Base-by-base conservation (phyloP, 1,140 invertebrate genomes). In the Medauroidea extradentata region DNA sequence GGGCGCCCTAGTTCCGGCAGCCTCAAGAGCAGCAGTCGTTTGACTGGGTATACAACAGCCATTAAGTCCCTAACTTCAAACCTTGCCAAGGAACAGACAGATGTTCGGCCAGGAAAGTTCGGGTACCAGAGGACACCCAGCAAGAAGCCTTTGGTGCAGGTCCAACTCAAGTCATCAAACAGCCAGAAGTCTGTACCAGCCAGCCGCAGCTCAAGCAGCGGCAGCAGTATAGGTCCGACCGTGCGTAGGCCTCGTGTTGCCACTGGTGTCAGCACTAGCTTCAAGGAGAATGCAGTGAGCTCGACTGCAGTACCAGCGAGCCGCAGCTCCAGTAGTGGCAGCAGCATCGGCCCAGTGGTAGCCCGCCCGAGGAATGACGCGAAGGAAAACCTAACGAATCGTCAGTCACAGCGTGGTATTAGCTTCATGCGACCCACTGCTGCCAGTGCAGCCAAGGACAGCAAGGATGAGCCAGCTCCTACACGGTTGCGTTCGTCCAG, bases 271-370 rank as follows among this genome's bases (percentile, higher is more conserved):
- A 77, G 27, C 62, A 75, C 59, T 43, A 69, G 51, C 63, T 74
- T 60, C 56, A 78, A 75, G 50, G 77, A 78, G 50, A 71, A 72
- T 41, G 60, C n/a, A 9, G 59, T 59, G n/a, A 65, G 58, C 60
- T 9, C 65, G 46, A 78, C 63, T 53, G 79, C 82, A 41, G 81
- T 83, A 60, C 84, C 86, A 0, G 84, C 86, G 0, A 87, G 85
- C 54, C 77, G 86, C 34, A 88, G 85, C 62, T 87, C 84, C 52
- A 88, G 85, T 51, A 87, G 84, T 68, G 86, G 85, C 2, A 88
- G 86, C 63, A 88, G 82, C 55, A 77, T 85, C 9, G 83, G 82
- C 0, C 76, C 79, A 0, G 69, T 79, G 2, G 46, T 27, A 13
- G 18, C n/a, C 21, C 54, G 7, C 11, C 61, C 1, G 64, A 48